Conservation (phyloP, 2,888 invertebrate species). For the Pyrgus malvae region DNA sequence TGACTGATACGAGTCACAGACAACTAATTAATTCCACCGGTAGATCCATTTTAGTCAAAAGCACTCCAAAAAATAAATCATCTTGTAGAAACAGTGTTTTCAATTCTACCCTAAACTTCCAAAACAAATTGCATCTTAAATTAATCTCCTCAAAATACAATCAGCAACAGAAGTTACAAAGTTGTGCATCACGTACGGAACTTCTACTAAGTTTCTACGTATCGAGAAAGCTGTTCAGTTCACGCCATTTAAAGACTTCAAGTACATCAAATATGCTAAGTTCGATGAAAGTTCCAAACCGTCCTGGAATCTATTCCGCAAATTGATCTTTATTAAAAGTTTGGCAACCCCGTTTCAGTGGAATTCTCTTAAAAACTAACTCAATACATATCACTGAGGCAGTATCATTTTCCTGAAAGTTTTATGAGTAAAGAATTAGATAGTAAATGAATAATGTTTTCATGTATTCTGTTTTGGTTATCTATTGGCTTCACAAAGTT, state of each 20-base stretch:
- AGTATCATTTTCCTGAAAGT: neutral
- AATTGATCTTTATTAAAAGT: conserved; percentile 13
- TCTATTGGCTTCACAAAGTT: too few relatives aligned
- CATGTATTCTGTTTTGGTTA: too few relatives aligned
- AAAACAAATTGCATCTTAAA: too few relatives aligned
- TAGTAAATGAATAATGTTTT: neutral
- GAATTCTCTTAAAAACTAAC: conserved; percentile 31
- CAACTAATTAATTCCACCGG: too few relatives aligned
- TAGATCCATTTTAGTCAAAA: too few relatives aligned
- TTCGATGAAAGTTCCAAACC: conserved; percentile 11
- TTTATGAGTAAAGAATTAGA: neutral
- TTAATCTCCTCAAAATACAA: neutral
- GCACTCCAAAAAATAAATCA: too few relatives aligned
- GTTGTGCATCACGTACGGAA: conserved; percentile 19
- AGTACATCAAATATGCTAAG: conserved; percentile 16
- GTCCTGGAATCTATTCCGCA: neutral
- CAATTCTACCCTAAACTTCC: too few relatives aligned
- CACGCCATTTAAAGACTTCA: neutral
- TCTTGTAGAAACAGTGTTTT: too few relatives aligned
- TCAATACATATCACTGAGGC: neutral
- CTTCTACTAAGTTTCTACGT: conserved; percentile 8
- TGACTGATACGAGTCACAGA: too few relatives aligned
- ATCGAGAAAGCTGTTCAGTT: conserved; percentile 18
- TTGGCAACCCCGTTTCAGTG: conserved; percentile 19
- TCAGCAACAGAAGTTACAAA: conserved; percentile 9